A percentile compares a stretch with the other conserved stretches of the same genome.
These are phyloP conservation scores for Trissonchulus sp. DNA, from an alignment of 2,888 invertebrate genomes.

Conservation along the genomic window DNA sequence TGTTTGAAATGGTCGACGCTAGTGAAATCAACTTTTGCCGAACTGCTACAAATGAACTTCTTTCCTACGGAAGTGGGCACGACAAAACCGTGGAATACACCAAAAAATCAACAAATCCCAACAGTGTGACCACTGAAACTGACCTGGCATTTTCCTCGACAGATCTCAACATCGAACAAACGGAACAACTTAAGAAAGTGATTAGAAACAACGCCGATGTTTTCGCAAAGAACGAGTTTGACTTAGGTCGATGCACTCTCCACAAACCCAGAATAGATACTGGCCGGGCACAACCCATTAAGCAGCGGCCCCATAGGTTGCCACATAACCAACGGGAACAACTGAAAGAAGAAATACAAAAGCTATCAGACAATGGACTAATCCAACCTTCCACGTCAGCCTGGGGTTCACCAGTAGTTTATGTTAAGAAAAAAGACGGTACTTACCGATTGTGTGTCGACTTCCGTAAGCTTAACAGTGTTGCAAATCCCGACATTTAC, in stretches of 20 bases:
- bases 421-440: slow-evolving; percentile 10
- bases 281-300: background rate
- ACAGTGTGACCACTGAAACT: background rate
- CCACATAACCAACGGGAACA: background rate
- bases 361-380: background rate
- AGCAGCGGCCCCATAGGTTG: background rate
- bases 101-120: background rate
- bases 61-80: background rate
- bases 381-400: slow-evolving; percentile 7
- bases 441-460: slow-evolving; percentile 17
- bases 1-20: background rate
- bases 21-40: background rate
- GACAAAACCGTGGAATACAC: background rate
- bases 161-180: background rate
- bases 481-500: slow-evolving; percentile 3
- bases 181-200: background rate
- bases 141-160: too few relatives aligned
- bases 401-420: slow-evolving; percentile 13
- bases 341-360: background rate
- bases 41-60: background rate
- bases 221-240: slow-evolving; percentile 19
- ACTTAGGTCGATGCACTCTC: slow-evolving; percentile 7
- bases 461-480: slow-evolving; percentile 24
- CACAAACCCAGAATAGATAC: background rate
- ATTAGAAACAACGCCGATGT: slow-evolving; percentile 9